phyloP scores from a whole-genome alignment of 2,797 vertebrate genomes.

The Atherinosoma microstoma region DNA sequence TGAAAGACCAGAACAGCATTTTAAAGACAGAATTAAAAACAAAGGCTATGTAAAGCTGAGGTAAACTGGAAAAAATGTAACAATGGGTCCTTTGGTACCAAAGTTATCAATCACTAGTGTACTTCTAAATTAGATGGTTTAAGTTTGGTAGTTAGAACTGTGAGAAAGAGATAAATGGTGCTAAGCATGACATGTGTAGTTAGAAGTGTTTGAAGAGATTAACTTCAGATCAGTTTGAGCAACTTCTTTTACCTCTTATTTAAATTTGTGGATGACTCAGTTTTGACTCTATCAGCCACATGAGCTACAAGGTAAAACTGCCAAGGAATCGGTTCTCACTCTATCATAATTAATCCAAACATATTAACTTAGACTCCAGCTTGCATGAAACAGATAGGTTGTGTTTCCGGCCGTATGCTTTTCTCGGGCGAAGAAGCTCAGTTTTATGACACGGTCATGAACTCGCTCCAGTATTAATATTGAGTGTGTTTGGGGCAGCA shows the following conservation, averaged over 20 bases:
- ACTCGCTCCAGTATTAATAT: conserved; percentile 66
- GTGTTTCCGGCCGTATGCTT: conserved; percentile 40
- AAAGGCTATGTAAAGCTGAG: conserved; percentile 44
- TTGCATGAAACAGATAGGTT: conserved; percentile 40
- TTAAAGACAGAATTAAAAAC: conserved; percentile 47
- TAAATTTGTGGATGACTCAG: conserved; percentile 13
- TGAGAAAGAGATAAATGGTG: neutral
- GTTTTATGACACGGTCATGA: conserved; percentile 52
- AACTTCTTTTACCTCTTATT: neutral
- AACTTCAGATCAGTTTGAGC: neutral
- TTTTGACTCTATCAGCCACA: conserved; percentile 4
- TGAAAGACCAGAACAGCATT: conserved; percentile 51
- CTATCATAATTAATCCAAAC: conserved; percentile 70
- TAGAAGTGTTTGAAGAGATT: neutral
- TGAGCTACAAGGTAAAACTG: neutral
- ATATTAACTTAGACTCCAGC: conserved; percentile 13
- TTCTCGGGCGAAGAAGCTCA: conserved; percentile 39
- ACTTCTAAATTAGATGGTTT: neutral
- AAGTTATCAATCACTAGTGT: neutral
- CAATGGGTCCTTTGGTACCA: neutral
- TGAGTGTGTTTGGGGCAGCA: conserved; percentile 55
- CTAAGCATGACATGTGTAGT: neutral
- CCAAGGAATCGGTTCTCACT: neutral
- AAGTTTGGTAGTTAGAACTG: conserved; percentile 1
- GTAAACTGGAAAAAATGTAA: conserved; percentile 26